A percentile compares a stretch with the other conserved stretches of the same genome.
Conservation (phyloP, 2,113 vertebrate genomes). For the Motacilla tschutschensis region DNA sequence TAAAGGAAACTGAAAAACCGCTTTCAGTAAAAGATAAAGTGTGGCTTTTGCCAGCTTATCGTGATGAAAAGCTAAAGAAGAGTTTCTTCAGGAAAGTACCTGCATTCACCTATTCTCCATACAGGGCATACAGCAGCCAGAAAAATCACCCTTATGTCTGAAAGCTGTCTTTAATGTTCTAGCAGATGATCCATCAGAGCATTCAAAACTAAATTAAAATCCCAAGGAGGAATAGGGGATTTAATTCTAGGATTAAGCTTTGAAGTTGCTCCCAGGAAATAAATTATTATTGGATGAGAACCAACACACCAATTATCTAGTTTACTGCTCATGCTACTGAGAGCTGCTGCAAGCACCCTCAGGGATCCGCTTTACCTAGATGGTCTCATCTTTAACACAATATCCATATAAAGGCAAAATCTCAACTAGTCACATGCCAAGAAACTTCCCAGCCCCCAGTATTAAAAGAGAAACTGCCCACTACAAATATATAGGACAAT, state of each 20-base stretch:
- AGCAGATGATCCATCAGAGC: slow-evolving; percentile 54
- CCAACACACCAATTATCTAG: slow-evolving; percentile 62
- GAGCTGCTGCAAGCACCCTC: slow-evolving; percentile 16
- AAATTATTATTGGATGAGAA: slow-evolving; percentile 68
- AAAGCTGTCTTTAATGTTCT: slow-evolving; percentile 26
- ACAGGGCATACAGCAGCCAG: background rate
- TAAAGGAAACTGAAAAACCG: slow-evolving; percentile 24
- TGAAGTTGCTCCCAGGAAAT: slow-evolving; percentile 61
- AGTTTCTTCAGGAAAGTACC: background rate
- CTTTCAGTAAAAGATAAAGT: slow-evolving; percentile 46
- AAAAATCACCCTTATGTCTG: slow-evolving; percentile 2
- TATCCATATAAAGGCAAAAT: background rate
- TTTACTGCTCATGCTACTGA: slow-evolving; percentile 56
- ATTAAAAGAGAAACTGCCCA: background rate
- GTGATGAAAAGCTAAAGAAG: background rate
- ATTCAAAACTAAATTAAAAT: slow-evolving; percentile 66
- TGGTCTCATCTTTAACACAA: background rate
- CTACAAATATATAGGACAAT: background rate
- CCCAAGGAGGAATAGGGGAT: slow-evolving; percentile 48
- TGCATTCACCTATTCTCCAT: slow-evolving; percentile 12
- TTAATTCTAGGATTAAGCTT: slow-evolving; percentile 67
- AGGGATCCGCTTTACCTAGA: slow-evolving; percentile 28
- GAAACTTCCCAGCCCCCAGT: background rate
- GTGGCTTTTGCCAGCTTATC: slow-evolving; percentile 43
- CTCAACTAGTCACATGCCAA: background rate